Percentiles rank a stretch among this genome's conserved stretches.
These are phyloP conservation scores for Vulpes vulpes DNA, from an alignment of 2,113 vertebrate genomes.

Conservation along the genomic window DNA sequence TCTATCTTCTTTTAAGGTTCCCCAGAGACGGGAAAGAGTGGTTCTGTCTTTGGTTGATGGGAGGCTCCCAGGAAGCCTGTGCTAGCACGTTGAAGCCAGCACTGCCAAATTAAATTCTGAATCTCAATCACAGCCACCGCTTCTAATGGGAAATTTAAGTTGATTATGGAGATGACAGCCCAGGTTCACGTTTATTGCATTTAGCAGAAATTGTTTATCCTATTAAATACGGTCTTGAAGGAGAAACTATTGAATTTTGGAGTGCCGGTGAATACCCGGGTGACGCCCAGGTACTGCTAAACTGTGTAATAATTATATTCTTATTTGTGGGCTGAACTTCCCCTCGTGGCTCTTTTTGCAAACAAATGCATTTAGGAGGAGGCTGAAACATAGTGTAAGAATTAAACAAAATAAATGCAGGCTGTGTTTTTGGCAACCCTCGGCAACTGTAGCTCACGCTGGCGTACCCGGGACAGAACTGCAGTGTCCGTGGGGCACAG, in stretches of 20 bases:
- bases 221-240: slow-evolving; percentile 82
- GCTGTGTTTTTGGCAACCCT: slow-evolving; percentile 59
- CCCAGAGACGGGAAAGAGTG: slow-evolving; percentile 74
- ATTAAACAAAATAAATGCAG: slow-evolving; percentile 78
- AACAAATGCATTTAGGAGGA: slow-evolving; percentile 67
- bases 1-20: slow-evolving; percentile 80
- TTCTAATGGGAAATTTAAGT: slow-evolving; percentile 83
- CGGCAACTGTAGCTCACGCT: background rate
- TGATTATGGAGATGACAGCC: slow-evolving; percentile 78
- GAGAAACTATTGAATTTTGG: slow-evolving; percentile 76
- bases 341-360: slow-evolving; percentile 73
- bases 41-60: slow-evolving; percentile 74
- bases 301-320: slow-evolving; percentile 75
- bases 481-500: rapidly evolving
- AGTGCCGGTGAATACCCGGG: slow-evolving; percentile 68
- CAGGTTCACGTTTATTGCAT: slow-evolving; percentile 78
- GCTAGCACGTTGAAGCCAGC: slow-evolving; percentile 63
- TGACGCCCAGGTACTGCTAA: slow-evolving; percentile 73
- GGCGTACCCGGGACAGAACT: rapidly evolving
- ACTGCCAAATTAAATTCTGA: slow-evolving; percentile 84
- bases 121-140: slow-evolving; percentile 74
- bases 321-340: slow-evolving; percentile 72
- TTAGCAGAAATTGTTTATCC: slow-evolving; percentile 83
- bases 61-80: slow-evolving; percentile 75
- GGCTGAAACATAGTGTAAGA: slow-evolving; percentile 54